phyloP scores from a whole-genome alignment of 2,113 vertebrate species.

The Ailurus styani region DNA sequence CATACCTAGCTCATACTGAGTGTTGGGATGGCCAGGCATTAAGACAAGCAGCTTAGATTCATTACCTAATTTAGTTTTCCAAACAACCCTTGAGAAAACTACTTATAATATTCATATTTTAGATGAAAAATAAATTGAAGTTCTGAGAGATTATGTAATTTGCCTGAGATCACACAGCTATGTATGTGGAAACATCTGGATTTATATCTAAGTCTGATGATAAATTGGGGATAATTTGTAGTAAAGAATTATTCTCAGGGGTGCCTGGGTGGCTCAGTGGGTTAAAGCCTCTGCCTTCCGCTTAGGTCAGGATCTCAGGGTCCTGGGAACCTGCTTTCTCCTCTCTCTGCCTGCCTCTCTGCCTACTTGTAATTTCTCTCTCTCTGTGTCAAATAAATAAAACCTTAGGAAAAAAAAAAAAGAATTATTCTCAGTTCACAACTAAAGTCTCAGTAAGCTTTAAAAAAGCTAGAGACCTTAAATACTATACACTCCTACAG shows the following conservation, averaged over 20 bases:
- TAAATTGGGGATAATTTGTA: not conserved
- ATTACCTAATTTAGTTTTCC: not conserved
- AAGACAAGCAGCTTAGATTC: not conserved
- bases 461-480: not conserved
- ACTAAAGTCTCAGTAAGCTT: not conserved
- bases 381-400: no score
- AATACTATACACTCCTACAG: not conserved
- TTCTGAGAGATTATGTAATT: not conserved
- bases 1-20: not conserved
- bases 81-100: not conserved
- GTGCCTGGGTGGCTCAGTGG: no score
- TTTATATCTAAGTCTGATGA: not conserved
- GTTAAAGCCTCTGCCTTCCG: no score
- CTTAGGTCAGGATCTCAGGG: no score
- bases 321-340: no score
- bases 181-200: not conserved
- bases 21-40: not conserved
- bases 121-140: not conserved
- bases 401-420: no score
- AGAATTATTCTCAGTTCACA: not conserved
- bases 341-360: no score
- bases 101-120: not conserved
- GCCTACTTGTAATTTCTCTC: no score
- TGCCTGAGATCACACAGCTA: not conserved
- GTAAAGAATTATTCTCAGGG: not conserved